Base-by-base conservation (phyloP, 2,888 invertebrate species). In the Biston betularia region DNA sequence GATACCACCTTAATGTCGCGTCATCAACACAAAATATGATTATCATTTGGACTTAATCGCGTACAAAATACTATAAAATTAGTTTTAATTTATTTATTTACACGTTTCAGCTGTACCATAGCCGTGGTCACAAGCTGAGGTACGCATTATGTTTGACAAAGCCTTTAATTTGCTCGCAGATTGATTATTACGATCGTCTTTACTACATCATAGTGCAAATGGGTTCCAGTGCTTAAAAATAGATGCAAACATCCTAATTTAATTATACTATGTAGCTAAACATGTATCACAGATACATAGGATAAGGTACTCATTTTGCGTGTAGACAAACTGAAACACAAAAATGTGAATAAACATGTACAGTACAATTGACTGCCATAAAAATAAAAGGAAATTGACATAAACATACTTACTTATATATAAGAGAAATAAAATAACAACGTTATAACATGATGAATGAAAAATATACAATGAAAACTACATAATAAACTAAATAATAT, bases 351-450 rank as follows among this genome's bases (percentile, higher is more conserved):
- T 14, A 45, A 45, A 14, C 14, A 7, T 46, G 8, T 14, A 24
- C 24, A 24, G 24, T 24, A 24, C 24, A 24, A 24, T 24, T 24
- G 24, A 24, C 24, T 11, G 15, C 11, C 12, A 14, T 24, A 60
- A 50, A 45, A 10, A 34, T 24, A 2, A 24, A 38, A 46, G 60
- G 65, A 56, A 48, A 60, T 48, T 65, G 65, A 55, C 62, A 0
- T 70, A 68, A 62, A 72, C 70, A 75, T 68, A 78, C 38, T 24
- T 71, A 79, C 48, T 48, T 54, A 79, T 70, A 65, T 73, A 72
- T 74, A 72, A 71, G 72, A 77, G 69, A 72, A 78, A 65, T 71
- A 70, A 79, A 56, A 56, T 65, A 76, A 77, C 64, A 73, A 72
- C 70, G 55, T 45, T 38, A 38, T 38, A 38, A 8, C 6, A 9